Base-by-base conservation (phyloP, 2,888 invertebrate species). In the Bedellia somnulentella region DNA sequence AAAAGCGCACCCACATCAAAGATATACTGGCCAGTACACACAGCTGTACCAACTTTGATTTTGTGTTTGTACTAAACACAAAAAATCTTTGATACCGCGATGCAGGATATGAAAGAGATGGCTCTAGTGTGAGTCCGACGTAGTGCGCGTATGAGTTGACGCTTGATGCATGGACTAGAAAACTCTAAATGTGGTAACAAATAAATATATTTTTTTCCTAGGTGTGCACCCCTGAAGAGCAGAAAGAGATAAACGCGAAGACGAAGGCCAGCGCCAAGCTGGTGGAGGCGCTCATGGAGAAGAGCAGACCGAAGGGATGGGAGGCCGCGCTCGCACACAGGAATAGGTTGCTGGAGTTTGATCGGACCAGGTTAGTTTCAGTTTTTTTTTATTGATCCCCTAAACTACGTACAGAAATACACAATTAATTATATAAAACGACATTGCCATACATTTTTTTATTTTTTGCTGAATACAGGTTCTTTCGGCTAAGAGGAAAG, bases 341-440 rank as follows among this genome's bases (percentile, higher is more conserved):
- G 40, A 86, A 95, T 53, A 83, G 81, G 31, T 76, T 96, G 29
- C 58, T 96, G 31, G 89, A 93, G 47, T 94, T 82, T 59, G 94
- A 95, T 53, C 80, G 82, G 32, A 86, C 87, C 28, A 87, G 89
- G 86, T 87, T 56, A 43, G 57, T 56, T 33, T 52, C 53, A n/a
- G n/a, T n/a, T n/a, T n/a, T n/a, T n/a, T n/a, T n/a, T n/a, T n/a
- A n/a, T n/a, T n/a, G n/a, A n/a, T n/a, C n/a, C n/a, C 5, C 18
- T 18, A 9, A 18, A 18, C 18, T 9, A 18, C 5, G 5, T 6
- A 18, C 18, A 6, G 18, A 6, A 6, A 18, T 9, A 18, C 5
- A 5, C 18, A 18, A 5, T 9, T 6, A 18, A 18, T 18, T 5
- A 6, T 18, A 5, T 18, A 18, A 18, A 18, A 18, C 9, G 9